Conservation (phyloP, 2,113 vertebrate species). For the Anarrhichthys ocellatus region DNA sequence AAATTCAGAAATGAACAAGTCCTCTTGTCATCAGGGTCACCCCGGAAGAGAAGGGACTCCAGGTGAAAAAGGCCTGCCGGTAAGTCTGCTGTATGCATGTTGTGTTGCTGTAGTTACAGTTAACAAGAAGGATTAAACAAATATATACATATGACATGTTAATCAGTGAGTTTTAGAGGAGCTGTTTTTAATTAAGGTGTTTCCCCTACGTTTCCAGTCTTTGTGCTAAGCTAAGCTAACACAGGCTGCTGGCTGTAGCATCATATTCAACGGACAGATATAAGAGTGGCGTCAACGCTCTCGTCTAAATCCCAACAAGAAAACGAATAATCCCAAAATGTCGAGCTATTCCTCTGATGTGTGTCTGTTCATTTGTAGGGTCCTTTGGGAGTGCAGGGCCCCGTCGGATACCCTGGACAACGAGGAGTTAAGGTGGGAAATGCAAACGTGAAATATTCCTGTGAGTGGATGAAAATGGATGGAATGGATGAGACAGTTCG, state of each 20-base stretch:
- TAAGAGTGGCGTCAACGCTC: not conserved
- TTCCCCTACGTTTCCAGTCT: not conserved
- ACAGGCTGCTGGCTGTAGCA: not conserved
- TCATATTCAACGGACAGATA: not conserved
- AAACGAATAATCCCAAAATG: not conserved
- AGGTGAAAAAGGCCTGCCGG: conserved; percentile 91
- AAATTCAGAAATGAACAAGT: conserved; percentile 16
- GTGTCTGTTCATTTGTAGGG: conserved; percentile 80
- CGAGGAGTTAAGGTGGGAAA: conserved; percentile 92
- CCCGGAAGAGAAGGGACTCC: conserved; percentile 90
- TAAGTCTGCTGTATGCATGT: conserved; percentile 63
- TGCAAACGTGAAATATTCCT: not conserved
- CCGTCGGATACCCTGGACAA: conserved; percentile 92
- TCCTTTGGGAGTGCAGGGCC: conserved; percentile 91
- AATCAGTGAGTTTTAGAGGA: not conserved
- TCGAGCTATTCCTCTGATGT: not conserved
- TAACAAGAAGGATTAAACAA: not conserved
- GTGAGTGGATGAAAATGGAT: not conserved
- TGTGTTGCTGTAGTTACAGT: not conserved
- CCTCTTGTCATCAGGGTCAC: conserved; percentile 84
- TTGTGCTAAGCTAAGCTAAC: not conserved
- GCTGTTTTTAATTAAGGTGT: too few relatives aligned
- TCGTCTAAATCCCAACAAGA: not conserved
- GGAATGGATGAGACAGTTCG: not conserved
- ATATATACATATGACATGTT: not conserved